These are phyloP conservation scores for Acanthisitta chloris DNA, from an alignment of 2,113 vertebrate genomes.

Conservation along the genomic window DNA sequence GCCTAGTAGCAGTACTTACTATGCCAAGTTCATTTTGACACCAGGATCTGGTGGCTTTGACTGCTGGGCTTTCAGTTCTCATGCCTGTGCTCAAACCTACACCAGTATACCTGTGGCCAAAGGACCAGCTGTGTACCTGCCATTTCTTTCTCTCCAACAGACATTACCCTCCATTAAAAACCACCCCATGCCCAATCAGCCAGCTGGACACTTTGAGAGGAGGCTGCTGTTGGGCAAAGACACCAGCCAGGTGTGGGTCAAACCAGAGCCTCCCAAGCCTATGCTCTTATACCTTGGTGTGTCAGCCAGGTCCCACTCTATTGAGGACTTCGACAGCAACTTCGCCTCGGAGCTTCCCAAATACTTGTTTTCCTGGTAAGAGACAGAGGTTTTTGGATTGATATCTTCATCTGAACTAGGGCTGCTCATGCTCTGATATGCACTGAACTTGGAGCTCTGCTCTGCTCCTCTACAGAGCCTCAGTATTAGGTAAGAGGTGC, in stretches of 20 bases:
- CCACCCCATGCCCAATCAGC: neutral
- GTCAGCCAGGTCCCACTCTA: conserved; percentile 79
- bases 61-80: neutral
- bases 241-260: neutral
- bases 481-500: neutral
- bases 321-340: conserved; percentile 72
- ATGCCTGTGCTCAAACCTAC: neutral
- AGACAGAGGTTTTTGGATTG: neutral
- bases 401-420: neutral
- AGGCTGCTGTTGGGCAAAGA: conserved; percentile 15
- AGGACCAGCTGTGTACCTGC: neutral
- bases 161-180: conserved; percentile 82
- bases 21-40: neutral
- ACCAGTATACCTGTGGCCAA: neutral
- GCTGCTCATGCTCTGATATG: neutral
- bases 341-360: conserved; percentile 71
- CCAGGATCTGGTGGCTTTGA: neutral
- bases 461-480: neutral
- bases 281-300: conserved; percentile 79
- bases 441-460: neutral
- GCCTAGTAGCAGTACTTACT: neutral
- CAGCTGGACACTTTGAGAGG: conserved; percentile 52
- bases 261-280: conserved; percentile 77
- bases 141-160: conserved; percentile 65
- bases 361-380: conserved; percentile 76